A percentile compares a stretch with the other conserved stretches of the same genome.
Conservation (phyloP, 2,113 vertebrate genomes). For the Crypturellus undulatus region DNA sequence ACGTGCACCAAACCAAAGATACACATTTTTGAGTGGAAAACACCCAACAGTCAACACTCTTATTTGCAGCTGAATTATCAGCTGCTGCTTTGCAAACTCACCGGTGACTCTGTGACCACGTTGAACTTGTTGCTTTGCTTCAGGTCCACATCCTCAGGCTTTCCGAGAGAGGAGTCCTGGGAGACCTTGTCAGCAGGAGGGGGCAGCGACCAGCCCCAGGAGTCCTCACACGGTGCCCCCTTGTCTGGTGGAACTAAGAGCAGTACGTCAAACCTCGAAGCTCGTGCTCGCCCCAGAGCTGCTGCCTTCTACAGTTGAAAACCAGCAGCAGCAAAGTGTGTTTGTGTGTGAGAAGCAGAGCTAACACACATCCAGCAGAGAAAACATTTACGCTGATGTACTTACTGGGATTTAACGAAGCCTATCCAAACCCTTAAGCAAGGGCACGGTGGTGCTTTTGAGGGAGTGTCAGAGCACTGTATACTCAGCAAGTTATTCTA, state of each 20-base stretch:
- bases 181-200: not conserved
- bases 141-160: not conserved
- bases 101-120: constrained; percentile 57
- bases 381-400: not conserved
- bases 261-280: not conserved
- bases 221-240: constrained; percentile 17
- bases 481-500: not conserved
- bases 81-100: not conserved
- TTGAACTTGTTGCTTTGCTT: constrained; percentile 30
- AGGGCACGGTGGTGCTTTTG: not conserved
- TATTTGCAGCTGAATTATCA: not conserved
- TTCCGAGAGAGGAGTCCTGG: constrained; percentile 33
- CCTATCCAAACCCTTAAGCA: not conserved
- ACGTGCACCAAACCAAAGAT: not conserved
- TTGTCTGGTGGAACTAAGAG: constrained; percentile 43
- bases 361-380: not conserved
- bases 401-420: not conserved
- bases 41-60: not conserved
- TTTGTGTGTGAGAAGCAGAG: not conserved
- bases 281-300: not conserved
- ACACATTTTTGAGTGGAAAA: not conserved
- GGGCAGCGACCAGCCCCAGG: not conserved
- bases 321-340: too few relatives aligned
- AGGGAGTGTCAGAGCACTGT: not conserved
- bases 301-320: not conserved